Evolutionary conservation across 2,113 vertebrate species (phyloP).

Genomic region (Pollachius pollachius): DNA sequence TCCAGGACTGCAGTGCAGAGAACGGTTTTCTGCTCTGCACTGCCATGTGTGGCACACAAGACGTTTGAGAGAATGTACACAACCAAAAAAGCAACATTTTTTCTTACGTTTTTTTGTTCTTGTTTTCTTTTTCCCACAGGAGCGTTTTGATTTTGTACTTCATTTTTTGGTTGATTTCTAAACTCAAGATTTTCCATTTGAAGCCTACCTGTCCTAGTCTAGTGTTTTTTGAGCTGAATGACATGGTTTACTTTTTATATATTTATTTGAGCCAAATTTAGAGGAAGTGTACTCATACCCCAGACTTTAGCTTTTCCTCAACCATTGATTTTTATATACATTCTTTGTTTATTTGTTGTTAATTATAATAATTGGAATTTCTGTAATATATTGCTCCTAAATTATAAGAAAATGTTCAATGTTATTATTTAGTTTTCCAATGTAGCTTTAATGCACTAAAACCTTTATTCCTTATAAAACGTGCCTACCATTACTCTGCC

Average conservation of each 20-base stretch:
- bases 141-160: conserved; percentile 31
- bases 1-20: conserved; percentile 27
- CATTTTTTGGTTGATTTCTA: conserved; percentile 26
- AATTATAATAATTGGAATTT: conserved; percentile 75
- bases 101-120: conserved; percentile 21
- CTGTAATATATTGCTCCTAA: conserved; percentile 81
- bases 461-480: conserved; percentile 63
- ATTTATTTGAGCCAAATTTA: conserved; percentile 81
- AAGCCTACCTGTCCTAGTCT: conserved; percentile 40
- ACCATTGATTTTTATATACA: conserved; percentile 46
- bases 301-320: conserved; percentile 61
- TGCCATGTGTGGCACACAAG: conserved; percentile 27
- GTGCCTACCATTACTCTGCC: conserved; percentile 45
- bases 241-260: conserved; percentile 66
- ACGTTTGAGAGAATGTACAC: conserved; percentile 44
- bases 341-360: conserved; percentile 54
- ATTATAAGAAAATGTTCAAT: conserved; percentile 75
- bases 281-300: conserved; percentile 60
- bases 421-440: conserved; percentile 75
- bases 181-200: conserved; percentile 22
- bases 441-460: conserved; percentile 81
- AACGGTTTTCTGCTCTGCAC: conserved; percentile 37
- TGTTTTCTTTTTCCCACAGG: conserved; percentile 33
- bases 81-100: conserved; percentile 33
- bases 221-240: conserved; percentile 59